Percentiles rank a stretch among this genome's conserved stretches.
These are phyloP conservation scores for Conopomorpha cramerella DNA, from an alignment of 1,140 invertebrate species.

Conservation along the genomic window DNA sequence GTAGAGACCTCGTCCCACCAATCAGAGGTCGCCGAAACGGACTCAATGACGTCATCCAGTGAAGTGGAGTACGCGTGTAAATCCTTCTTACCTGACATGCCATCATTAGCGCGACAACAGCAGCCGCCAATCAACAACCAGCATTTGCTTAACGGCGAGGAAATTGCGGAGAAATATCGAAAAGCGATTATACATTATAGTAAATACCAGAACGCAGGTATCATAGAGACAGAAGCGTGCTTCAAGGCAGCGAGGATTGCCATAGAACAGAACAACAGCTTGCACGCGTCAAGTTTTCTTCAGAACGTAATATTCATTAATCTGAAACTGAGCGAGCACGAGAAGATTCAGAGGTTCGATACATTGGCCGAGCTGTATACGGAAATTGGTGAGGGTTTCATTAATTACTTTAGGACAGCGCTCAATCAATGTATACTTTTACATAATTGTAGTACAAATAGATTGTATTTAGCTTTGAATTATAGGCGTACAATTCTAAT, in stretches of 20 bases:
- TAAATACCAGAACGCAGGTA: slow-evolving; percentile 89
- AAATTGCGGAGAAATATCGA: slow-evolving; percentile 86
- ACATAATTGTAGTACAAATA: no score
- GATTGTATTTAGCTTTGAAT: no score
- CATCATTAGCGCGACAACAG: slow-evolving; percentile 37
- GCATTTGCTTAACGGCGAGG: slow-evolving; percentile 74
- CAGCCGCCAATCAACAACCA: slow-evolving; percentile 44
- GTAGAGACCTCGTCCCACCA: slow-evolving; percentile 50
- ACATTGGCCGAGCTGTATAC: slow-evolving; percentile 86
- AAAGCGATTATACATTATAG: slow-evolving; percentile 93
- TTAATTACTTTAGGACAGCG: no score
- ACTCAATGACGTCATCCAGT: slow-evolving; percentile 52
- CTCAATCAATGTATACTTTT: no score
- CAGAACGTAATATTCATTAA: slow-evolving; percentile 96
- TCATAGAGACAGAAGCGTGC: slow-evolving; percentile 93
- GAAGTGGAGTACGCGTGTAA: slow-evolving; percentile 52
- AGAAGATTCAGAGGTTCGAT: slow-evolving; percentile 89
- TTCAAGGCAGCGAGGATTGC: slow-evolving; percentile 92
- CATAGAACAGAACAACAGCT: slow-evolving; percentile 80
- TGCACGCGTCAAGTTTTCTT: slow-evolving; percentile 90
- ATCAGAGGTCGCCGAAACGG: slow-evolving; percentile 51
- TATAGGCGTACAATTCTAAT: no score
- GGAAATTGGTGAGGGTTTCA: slow-evolving; percentile 71
- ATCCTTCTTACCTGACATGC: slow-evolving; percentile 34
- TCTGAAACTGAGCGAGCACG: slow-evolving; percentile 84